Conservation (phyloP, 2,113 vertebrate genomes). For the Pungitius pungitius region DNA sequence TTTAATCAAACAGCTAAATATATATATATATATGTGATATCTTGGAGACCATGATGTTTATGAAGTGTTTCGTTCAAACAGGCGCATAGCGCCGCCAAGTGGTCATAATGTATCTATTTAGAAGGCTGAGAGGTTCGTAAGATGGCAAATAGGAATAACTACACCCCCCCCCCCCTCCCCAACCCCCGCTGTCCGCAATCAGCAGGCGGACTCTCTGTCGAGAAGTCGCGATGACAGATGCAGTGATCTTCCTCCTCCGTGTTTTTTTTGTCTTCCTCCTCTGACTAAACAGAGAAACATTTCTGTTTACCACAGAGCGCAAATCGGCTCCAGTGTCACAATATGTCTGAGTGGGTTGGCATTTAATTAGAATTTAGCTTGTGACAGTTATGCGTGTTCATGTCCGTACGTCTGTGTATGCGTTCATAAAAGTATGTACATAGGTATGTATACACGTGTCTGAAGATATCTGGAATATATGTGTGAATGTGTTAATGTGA, state of each 20-base stretch:
- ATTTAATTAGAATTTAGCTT: neutral
- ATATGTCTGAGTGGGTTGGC: neutral
- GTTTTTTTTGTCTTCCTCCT: conserved; percentile 58
- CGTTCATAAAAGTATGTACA: too few relatives aligned
- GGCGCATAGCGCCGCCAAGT: conserved; percentile 67
- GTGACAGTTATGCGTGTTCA: too few relatives aligned
- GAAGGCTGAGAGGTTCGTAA: neutral
- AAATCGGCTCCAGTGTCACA: conserved; percentile 22
- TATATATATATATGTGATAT: too few relatives aligned
- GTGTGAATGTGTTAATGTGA: too few relatives aligned
- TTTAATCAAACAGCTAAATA: neutral
- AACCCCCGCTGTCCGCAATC: conserved; percentile 19
- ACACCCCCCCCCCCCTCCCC: rapidly evolving
- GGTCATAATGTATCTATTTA: conserved; percentile 20
- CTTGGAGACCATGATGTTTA: neutral
- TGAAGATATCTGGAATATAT: too few relatives aligned
- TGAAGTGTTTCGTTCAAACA: neutral
- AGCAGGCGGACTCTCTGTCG: conserved; percentile 7
- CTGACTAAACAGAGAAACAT: conserved; percentile 51
- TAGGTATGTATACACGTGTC: too few relatives aligned
- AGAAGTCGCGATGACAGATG: conserved; percentile 58
- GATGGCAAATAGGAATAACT: too few relatives aligned
- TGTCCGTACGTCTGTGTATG: too few relatives aligned
- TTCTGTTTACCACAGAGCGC: conserved; percentile 5
- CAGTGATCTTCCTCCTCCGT: conserved; percentile 44